Base-by-base conservation (phyloP, 2,888 invertebrate species). In the Melangyna quadrimaculata region DNA sequence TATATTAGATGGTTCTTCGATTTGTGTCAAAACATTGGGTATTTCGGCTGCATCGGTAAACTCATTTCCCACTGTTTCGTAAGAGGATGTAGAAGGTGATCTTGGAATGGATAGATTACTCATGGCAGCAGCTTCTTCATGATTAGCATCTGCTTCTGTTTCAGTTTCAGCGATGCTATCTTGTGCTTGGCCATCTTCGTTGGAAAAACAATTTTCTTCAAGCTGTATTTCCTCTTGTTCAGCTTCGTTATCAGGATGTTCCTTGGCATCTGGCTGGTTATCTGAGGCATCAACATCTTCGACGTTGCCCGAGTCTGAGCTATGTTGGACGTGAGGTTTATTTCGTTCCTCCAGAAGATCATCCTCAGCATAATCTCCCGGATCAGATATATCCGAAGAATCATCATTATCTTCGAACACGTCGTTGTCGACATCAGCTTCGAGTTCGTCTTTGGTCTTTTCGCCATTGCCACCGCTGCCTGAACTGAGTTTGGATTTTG, bases 401-500 rank as follows among this genome's bases (percentile, higher is more conserved):
- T 93, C 90, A 91, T 94, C 93, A 91, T 91, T 92, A 89, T 93
- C 93, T 89, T 94, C 93, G 90, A 94, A 93, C 83, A 93, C 91
- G 88, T 93, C 92, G 79, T 92, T 92, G 88, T 94, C 94, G 90
- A 94, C 93, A 90, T 93, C 93, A 90, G 93, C 93, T 89, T 93
- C 93, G 71, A 93, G 93, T 73, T 93, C 93, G 65, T 93, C 91
- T 87, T 93, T 93, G 0, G 88, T 89, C 0, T 90, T 89, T 0
- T 89, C 88, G 87, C 94, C 94, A 82, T 91, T 95, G 89, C 91
- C 95, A 14, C 67, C 67, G 79, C 95, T 95, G 89, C 96, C 96
- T 19, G 95, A 95, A 69, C 95, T 96, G 10, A 97, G 93, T 89
- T 97, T 95, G 5, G 97, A 97, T 67, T 97, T 95, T 37, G 97